These are phyloP conservation scores for Leucosticte australis DNA, from an alignment of 2,113 vertebrate species.

Conservation along the genomic window DNA sequence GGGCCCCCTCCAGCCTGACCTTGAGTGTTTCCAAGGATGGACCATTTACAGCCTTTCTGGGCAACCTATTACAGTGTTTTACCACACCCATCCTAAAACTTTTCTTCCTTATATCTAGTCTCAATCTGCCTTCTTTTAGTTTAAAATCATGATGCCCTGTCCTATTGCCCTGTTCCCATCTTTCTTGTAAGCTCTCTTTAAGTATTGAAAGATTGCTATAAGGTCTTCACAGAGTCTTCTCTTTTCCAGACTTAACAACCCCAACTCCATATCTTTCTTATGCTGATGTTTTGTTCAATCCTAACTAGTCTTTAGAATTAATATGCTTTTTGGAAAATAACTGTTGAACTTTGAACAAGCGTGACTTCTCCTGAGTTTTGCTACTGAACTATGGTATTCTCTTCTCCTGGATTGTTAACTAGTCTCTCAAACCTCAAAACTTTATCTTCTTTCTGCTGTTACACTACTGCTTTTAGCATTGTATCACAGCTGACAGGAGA, in stretches of 20 bases:
- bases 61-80: neutral
- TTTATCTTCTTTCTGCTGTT: neutral
- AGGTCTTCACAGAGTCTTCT: neutral
- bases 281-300: neutral
- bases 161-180: neutral
- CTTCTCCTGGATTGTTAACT: neutral
- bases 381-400: neutral
- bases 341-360: neutral
- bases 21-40: neutral
- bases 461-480: neutral
- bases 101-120: neutral
- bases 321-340: neutral
- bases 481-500: neutral
- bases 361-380: neutral
- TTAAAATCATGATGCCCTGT: neutral
- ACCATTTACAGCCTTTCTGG: neutral
- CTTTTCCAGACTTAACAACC: neutral
- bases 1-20: accelerated
- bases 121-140: neutral
- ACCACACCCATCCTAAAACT: neutral
- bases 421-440: neutral
- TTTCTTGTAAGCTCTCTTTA: neutral
- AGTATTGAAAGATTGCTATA: neutral
- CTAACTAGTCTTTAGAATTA: neutral
- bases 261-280: neutral